Percentiles rank a stretch among this genome's conserved stretches.
Conservation (phyloP, 2,797 vertebrate genomes). For the Vireo griseus region DNA sequence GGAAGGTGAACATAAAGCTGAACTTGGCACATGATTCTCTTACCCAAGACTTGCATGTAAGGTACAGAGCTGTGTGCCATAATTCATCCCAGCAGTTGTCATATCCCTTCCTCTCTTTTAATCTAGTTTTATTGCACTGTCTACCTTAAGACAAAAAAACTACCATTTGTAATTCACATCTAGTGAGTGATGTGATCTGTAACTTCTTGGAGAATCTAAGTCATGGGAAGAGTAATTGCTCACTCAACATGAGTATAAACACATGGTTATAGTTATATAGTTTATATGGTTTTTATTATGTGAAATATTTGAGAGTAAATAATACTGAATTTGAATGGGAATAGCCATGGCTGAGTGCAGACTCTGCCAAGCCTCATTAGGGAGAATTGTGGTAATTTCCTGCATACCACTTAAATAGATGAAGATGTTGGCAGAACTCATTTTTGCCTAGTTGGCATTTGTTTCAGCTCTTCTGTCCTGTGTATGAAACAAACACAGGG, state of each 20-base stretch:
- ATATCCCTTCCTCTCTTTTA: not conserved
- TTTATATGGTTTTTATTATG: fast-evolving
- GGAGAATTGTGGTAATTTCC: not conserved
- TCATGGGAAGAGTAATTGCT: not conserved
- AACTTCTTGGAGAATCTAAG: not conserved
- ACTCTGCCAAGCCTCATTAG: not conserved
- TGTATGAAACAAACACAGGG: not conserved
- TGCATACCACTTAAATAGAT: not conserved
- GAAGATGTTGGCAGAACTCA: not conserved
- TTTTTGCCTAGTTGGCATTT: not conserved
- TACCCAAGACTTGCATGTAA: not conserved
- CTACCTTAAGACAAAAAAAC: not conserved
- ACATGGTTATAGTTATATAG: not conserved
- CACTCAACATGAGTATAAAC: not conserved
- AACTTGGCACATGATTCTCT: not conserved
- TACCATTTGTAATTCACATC: not conserved
- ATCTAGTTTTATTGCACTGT: not conserved
- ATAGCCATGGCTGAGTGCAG: not conserved
- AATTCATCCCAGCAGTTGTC: not conserved
- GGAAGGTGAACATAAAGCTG: not conserved
- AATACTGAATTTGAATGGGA: not conserved
- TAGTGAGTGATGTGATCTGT: not conserved
- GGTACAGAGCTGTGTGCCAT: not conserved
- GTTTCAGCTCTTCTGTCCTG: not conserved
- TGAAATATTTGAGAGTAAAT: not conserved